Evolutionary conservation across 2,888 invertebrate species (phyloP), one percentile per base, ranked within the genome.

Genomic region (Norana najaformis): DNA sequence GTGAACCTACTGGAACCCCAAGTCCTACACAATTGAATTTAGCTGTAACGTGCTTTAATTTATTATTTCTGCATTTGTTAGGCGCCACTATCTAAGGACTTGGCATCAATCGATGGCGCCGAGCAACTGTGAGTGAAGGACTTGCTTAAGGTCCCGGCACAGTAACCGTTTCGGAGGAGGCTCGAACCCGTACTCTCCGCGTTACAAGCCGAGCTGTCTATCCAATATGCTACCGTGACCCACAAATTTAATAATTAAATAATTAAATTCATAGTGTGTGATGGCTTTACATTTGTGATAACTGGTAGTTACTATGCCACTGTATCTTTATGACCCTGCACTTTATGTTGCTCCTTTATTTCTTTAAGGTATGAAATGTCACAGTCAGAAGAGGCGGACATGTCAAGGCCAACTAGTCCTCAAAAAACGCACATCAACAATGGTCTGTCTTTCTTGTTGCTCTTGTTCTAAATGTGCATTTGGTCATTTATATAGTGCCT

Each of bases 401-500:
- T 69, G n/a, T 69, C 69, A 69, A 69, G 69, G n/a, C 69, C 69
- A 69, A n/a, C 6, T n/a, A 69, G n/a, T 69, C 69, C 8, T 11
- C 69, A 69, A n/a, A 30, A 69, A 69, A 69, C n/a, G 69, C 69
- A 69, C 69, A 69, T 69, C 69, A 69, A 69, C n/a, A 69, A 69
- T n/a, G 69, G 69, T 69, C n/a, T 69, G 69, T 69, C n/a, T 88
- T 8, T 36, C 37, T 88, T 0, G 23, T 8, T 88, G 1, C 13
- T 13, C 13, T 82, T 41, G 14, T 41, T 41, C 13, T 18, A 41
- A 1, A 13, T 41, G 18, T 41, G 18, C 41, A 13, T 41, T 16
- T 41, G 18, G 5, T 13, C 18, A 41, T 41, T 41, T 4, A 41
- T 18, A 11, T 11, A 41, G 41, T 41, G 18, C 41, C 41, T 41